Conservation (phyloP, 2,797 vertebrate species). For the Pseudochirops corinnae region DNA sequence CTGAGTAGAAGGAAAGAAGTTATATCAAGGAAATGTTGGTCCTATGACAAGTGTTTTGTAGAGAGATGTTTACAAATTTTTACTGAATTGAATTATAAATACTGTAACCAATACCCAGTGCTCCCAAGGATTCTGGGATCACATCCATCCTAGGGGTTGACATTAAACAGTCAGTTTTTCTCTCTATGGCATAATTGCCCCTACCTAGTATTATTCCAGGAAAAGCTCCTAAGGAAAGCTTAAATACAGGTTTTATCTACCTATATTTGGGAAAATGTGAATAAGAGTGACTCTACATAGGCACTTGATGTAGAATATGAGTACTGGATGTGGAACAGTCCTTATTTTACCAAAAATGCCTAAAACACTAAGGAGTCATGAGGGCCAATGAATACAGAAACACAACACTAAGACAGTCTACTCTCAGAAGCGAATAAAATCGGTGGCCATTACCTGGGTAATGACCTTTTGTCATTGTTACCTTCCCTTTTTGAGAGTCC, state of each 20-base stretch:
- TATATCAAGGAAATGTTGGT: neutral
- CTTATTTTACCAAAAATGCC: neutral
- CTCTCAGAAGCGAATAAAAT: neutral
- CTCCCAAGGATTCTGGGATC: neutral
- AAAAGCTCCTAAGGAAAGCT: neutral
- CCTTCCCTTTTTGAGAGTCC: neutral
- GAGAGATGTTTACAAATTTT: neutral
- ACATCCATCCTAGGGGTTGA: too few species aligned
- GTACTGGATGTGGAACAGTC: neutral
- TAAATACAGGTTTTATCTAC: neutral
- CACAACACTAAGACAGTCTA: neutral
- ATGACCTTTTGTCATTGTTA: neutral
- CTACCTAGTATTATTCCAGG: neutral
- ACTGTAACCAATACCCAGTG: neutral
- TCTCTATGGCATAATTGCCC: neutral
- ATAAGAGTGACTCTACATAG: neutral
- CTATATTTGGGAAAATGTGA: neutral
- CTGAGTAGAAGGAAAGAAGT: neutral
- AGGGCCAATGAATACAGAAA: neutral
- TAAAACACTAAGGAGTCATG: neutral
- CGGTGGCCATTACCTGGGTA: neutral
- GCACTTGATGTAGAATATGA: neutral
- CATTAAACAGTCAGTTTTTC: neutral
- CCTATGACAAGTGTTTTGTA: neutral
- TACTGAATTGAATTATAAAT: neutral